Conservation (phyloP, 2,113 vertebrate genomes). For the Upupa epops region DNA sequence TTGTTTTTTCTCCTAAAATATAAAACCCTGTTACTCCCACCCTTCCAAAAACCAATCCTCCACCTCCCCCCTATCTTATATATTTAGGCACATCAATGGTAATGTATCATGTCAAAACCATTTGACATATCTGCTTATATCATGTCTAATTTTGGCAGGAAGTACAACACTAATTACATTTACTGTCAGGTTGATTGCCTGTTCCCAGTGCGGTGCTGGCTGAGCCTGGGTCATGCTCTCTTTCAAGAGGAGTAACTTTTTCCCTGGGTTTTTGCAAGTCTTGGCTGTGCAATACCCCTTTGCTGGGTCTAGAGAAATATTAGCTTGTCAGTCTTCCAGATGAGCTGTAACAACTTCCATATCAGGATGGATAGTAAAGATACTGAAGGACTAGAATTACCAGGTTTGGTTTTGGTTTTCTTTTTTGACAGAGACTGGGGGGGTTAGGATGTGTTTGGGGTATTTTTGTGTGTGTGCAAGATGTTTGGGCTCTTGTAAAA, state of each 20-base stretch:
- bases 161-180: conserved; percentile 39
- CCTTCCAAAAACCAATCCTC: neutral
- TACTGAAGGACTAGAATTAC: neutral
- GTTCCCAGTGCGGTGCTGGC: neutral
- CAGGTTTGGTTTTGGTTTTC: neutral
- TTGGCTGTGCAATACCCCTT: neutral
- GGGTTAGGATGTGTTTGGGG: too few species aligned
- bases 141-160: conserved; percentile 34
- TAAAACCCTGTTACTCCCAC: neutral
- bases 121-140: conserved; percentile 34
- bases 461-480: neutral
- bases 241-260: neutral
- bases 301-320: neutral
- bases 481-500: neutral
- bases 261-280: neutral
- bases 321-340: neutral
- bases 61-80: neutral
- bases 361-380: neutral
- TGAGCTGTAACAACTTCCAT: neutral
- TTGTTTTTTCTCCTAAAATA: neutral
- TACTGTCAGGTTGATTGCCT: conserved; percentile 44
- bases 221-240: neutral
- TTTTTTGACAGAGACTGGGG: neutral
- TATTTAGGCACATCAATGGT: neutral
- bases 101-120: neutral